phyloP scores from a whole-genome alignment of 64 coral and sea anemone genomes.

The Catalaphyllia jardinei region DNA sequence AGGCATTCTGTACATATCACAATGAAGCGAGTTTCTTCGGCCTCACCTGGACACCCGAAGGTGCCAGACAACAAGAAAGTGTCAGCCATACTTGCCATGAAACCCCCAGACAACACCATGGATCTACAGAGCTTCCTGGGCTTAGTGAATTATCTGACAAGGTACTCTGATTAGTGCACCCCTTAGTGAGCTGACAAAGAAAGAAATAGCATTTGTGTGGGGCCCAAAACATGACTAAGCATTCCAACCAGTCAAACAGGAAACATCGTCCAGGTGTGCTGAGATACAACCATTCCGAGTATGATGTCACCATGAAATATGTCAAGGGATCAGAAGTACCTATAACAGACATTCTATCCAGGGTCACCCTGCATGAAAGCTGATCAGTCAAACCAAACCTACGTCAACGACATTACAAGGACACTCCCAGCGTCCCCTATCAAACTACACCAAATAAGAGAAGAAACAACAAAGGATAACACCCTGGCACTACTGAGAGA shows the following conservation, averaged over 20 bases:
- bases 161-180: conserved; percentile 31
- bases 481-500: conserved; percentile 24
- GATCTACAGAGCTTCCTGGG: conserved; percentile 40
- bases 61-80: conserved; percentile 63
- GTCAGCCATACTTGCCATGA: conserved; percentile 36
- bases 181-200: not conserved
- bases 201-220: not conserved
- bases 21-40: conserved; percentile 42
- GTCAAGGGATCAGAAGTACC: conserved; percentile 51
- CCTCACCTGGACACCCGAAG: conserved; percentile 48
- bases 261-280: conserved; percentile 38
- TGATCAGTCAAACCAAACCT: too few relatives aligned
- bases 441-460: not conserved
- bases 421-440: conserved; percentile 12
- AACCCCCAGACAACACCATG: conserved; percentile 27
- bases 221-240: conserved; percentile 11
- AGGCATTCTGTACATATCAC: not conserved
- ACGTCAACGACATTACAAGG: conserved; percentile 40
- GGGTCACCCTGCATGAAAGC: conserved; percentile 58
- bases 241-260: conserved; percentile 18
- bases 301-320: conserved; percentile 58
- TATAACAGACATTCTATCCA: conserved; percentile 59
- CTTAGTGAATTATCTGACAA: conserved; percentile 55
- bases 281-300: conserved; percentile 40
- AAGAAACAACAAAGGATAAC: not conserved